Percentiles rank a stretch among this genome's conserved stretches.
Conservation (phyloP, 2,888 invertebrate species). For the Metopia argyrocephala region DNA sequence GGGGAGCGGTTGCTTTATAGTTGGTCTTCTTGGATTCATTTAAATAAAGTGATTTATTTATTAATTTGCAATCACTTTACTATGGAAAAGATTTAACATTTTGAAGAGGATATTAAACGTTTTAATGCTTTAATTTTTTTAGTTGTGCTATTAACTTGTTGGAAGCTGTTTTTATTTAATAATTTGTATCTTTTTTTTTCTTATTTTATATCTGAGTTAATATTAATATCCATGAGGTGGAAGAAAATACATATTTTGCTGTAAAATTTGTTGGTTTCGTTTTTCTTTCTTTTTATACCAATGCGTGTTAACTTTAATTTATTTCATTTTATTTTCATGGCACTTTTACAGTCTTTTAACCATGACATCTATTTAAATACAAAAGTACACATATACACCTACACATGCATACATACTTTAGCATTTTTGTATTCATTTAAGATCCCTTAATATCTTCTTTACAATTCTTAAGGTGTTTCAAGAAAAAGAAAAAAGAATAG, state of each 20-base stretch:
- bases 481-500: neutral
- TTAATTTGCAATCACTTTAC: too few species aligned
- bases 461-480: slow-evolving; percentile 5
- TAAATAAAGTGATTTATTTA: too few species aligned
- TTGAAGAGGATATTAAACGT: too few species aligned
- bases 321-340: slow-evolving; percentile 47
- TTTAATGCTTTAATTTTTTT: neutral
- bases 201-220: neutral
- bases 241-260: slow-evolving; percentile 3
- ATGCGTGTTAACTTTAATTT: slow-evolving; percentile 44
- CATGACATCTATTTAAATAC: slow-evolving; percentile 27
- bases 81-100: too few species aligned
- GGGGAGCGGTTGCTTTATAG: too few species aligned
- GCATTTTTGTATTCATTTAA: neutral
- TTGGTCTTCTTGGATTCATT: too few species aligned
- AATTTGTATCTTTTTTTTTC: neutral
- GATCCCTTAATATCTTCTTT: neutral
- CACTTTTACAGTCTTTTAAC: slow-evolving; percentile 43
- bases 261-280: slow-evolving; percentile 21
- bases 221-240: slow-evolving; percentile 12
- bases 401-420: neutral
- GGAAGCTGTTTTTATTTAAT: neutral
- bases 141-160: neutral
- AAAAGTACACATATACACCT: neutral
- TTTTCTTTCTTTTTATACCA: slow-evolving; percentile 27